Conservation (phyloP, 1,140 invertebrate species). For the Xylocopa sonorina region DNA sequence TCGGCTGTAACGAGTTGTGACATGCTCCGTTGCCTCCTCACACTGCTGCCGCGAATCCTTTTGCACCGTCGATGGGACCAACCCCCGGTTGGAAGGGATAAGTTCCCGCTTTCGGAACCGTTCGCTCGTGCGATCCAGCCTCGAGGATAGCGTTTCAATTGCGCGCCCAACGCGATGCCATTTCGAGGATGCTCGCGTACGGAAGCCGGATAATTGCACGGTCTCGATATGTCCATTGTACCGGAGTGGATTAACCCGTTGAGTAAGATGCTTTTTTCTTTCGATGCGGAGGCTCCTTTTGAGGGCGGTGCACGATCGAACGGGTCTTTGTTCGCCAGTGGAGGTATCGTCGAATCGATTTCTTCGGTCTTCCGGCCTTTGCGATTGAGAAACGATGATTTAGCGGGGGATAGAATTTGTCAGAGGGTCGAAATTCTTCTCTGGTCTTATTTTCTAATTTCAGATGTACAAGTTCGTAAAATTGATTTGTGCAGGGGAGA, state of each 20-base stretch:
- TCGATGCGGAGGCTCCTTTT: not conserved
- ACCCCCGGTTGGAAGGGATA: not conserved
- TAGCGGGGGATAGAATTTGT: not conserved
- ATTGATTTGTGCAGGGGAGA: no score
- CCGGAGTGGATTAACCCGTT: constrained; percentile 27
- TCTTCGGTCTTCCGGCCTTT: not conserved
- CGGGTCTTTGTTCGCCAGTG: no score
- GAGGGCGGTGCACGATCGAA: not conserved
- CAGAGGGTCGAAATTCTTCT: no score
- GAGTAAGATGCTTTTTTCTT: not conserved
- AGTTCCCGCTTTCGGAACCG: constrained; percentile 51
- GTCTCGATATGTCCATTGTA: constrained; percentile 4
- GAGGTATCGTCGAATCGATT: not conserved
- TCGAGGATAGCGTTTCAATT: constrained; percentile 30
- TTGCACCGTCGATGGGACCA: constrained; percentile 21
- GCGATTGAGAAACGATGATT: not conserved
- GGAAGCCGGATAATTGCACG: constrained; percentile 33
- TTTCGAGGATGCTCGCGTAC: not conserved
- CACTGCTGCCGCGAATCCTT: constrained; percentile 60
- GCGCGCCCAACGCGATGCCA: not conserved
- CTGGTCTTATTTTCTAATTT: no score
- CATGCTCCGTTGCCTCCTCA: constrained; percentile 59
- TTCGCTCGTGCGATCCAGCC: constrained; percentile 62
- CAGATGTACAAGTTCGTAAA: no score
- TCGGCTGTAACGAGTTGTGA: constrained; percentile 63